Evolutionary conservation across 2,113 vertebrate genomes (phyloP), one percentile per base, ranked within the genome.

Genomic region (Calyptomena viridis): DNA sequence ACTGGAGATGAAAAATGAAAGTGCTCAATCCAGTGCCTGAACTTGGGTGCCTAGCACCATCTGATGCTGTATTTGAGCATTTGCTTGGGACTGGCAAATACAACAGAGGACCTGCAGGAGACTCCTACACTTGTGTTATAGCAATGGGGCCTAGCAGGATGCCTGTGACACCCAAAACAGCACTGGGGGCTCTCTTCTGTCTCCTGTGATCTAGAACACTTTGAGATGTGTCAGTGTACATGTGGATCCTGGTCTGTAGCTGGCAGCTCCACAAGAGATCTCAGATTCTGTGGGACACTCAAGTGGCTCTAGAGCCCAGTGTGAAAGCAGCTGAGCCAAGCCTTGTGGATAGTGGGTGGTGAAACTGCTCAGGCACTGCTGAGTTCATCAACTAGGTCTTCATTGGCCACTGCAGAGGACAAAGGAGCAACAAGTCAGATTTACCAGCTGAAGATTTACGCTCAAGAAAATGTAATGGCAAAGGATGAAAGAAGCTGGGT

Each of bases 111-210:
- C 12, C 37, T 84, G 16, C 35, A 46, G 40, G 39, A 68, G 19
- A 30, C 27, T 62, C 2, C 1, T 11, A 30, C 7, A 4, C 8
- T 68, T 4, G 3, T 31, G 27, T 20, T 49, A 20, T 1, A 75
- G 16, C 17, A 39, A 20, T n/a, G 22, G 9, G 15, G 35, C 3
- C 8, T 37, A 21, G 40, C 23, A 31, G 55, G 55, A 35, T 33
- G 23, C 11, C 35, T 14, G 9, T 30, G 40, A 55, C 30, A 62
- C 33, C 19, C 74, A 69, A 52, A 93, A 56, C 39, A 37, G 15
- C 37, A 15, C 30, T 0, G 1, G 3, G 6, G 14, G 4, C 40
- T 73, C 2, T 1, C 4, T 15, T 75, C n/a, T 75, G 25, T 40
- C 72, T 86, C 42, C 28, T 10, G 27, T 56, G 20, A 19, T 59